These are phyloP conservation scores for Ctenodactylus gundi DNA, from an alignment of 2,113 vertebrate genomes.

Conservation along the genomic window DNA sequence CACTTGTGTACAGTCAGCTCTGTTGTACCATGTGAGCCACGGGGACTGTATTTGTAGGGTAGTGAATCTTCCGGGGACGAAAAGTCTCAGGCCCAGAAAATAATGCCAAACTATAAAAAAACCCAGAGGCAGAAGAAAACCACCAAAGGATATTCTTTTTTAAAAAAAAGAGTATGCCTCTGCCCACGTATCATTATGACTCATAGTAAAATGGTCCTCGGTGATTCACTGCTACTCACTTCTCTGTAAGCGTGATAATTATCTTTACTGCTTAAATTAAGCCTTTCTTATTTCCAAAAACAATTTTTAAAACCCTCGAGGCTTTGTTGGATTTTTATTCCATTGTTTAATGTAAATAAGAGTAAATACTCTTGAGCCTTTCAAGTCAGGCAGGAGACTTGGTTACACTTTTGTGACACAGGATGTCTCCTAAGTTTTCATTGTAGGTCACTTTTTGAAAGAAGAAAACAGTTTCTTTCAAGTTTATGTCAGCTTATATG, in stretches of 20 bases:
- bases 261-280: constrained; percentile 79
- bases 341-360: constrained; percentile 77
- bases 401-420: constrained; percentile 50
- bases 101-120: constrained; percentile 65
- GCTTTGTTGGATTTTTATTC: constrained; percentile 76
- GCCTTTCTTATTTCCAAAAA: constrained; percentile 78
- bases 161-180: constrained; percentile 48
- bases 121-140: constrained; percentile 66
- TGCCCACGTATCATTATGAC: constrained; percentile 78
- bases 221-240: constrained; percentile 75
- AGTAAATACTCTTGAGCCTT: constrained; percentile 63
- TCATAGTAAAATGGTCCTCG: constrained; percentile 76
- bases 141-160: constrained; percentile 70
- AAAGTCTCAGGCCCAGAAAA: constrained; percentile 68
- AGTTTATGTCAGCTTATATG: not conserved
- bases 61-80: constrained; percentile 72
- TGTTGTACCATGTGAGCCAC: constrained; percentile 52
- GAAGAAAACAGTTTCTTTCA: constrained; percentile 10
- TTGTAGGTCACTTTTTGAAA: constrained; percentile 52
- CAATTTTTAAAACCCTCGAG: constrained; percentile 70
- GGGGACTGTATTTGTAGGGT: constrained; percentile 51
- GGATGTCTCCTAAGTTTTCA: constrained; percentile 64
- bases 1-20: not conserved
- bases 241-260: constrained; percentile 77
- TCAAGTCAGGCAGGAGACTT: constrained; percentile 56